Evolutionary conservation across 2,888 invertebrate genomes (phyloP).

Genomic region (Eledone cirrhosa): DNA sequence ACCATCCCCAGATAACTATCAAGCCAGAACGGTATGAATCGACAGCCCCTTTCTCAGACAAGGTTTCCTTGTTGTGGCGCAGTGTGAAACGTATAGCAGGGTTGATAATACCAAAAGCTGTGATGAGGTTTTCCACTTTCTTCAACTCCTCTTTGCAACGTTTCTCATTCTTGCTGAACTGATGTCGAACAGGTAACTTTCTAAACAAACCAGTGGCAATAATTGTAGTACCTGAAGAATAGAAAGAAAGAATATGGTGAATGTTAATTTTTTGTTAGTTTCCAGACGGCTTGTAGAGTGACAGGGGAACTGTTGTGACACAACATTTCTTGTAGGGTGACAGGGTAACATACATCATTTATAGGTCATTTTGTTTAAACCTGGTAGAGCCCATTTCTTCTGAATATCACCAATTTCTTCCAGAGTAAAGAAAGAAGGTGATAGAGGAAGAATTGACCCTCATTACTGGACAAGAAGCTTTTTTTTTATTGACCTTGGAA

Average conservation of each 20-base stretch:
- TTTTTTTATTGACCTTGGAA: too few relatives aligned
- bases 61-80: constrained; percentile 67
- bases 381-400: too few relatives aligned
- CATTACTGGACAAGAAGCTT: too few relatives aligned
- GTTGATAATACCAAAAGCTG: constrained; percentile 70
- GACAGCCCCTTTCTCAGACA: constrained; percentile 69
- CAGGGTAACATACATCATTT: too few relatives aligned
- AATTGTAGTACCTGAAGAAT: constrained; percentile 70
- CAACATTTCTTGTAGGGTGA: too few relatives aligned
- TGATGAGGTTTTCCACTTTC: constrained; percentile 70
- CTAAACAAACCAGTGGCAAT: constrained; percentile 70
- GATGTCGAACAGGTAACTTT: constrained; percentile 72
- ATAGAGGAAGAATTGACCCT: too few relatives aligned
- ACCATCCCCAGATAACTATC: constrained; percentile 47
- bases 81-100: constrained; percentile 69
- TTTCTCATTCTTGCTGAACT: constrained; percentile 68
- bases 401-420: too few relatives aligned
- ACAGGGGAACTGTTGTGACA: too few relatives aligned
- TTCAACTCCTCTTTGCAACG: constrained; percentile 70
- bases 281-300: too few relatives aligned
- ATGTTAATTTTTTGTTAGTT: too few relatives aligned
- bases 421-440: too few relatives aligned
- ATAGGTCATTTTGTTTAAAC: too few relatives aligned
- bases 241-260: background rate
- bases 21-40: constrained; percentile 46